Base-by-base conservation (phyloP, 2,888 invertebrate species). In the Uloborus plumipes region DNA sequence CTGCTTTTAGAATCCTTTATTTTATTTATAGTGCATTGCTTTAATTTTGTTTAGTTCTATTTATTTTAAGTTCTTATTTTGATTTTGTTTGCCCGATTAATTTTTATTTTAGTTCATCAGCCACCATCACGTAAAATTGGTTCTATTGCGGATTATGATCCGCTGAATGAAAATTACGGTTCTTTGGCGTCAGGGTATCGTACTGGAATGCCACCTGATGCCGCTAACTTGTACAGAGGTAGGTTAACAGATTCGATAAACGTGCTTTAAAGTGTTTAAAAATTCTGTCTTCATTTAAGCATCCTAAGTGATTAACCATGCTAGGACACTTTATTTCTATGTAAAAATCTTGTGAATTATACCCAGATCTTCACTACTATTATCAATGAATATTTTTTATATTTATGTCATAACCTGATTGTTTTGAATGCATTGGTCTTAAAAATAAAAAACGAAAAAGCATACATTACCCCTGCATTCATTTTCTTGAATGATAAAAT, bases 111-210 rank as follows among this genome's bases (percentile, higher is more conserved):
- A 91, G 91, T 91, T 85, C 90, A 90, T 86, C 90, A 90, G 87
- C 90, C 90, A 85, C 90, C 91, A 89, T 89, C 90, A 71, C 91
- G 94, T 85, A 92, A 93, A 88, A 94, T 96, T 88, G 96, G 96
- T 3, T 95, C 96, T n/a, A 94, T 98, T 85, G 93, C 95, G 49
- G 97, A 98, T 89, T 94, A 98, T 89, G 98, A 99, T 90, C 98
- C 98, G 1, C 92, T 98, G 73, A 97, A 95, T 89, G 94, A 95
- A 85, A 93, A 94, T 88, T 95, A 94, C 89, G 94, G 95, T 67
- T 94, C 94, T 22, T 88, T 92, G 84, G 91, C 90, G 86, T 89
- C 89, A 71, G 86, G 85, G 31, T 76, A 61, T 67, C 26, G 76
- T 58, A 55, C 62, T 26, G 61, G 61, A 53, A 62, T 39, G 49